Conservation (phyloP, 2,113 vertebrate species). For the Rafetus swinhoei region DNA sequence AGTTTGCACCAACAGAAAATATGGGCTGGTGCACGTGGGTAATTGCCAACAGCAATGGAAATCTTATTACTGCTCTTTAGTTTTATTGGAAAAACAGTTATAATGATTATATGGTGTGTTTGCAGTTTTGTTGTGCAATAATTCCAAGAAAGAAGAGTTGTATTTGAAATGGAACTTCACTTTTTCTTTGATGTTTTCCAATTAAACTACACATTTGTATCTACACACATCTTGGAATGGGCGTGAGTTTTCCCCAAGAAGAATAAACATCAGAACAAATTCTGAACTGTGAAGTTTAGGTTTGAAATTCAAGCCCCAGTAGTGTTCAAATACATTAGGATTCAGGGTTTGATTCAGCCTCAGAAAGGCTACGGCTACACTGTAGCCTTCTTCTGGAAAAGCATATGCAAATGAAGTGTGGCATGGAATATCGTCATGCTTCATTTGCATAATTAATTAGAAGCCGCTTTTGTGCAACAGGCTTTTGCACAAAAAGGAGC, state of each 20-base stretch:
- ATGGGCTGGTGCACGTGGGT: not conserved
- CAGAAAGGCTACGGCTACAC: not conserved
- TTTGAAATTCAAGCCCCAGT: not conserved
- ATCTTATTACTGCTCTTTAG: not conserved
- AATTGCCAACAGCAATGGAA: not conserved
- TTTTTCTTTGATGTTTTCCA: not conserved
- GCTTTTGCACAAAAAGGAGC: no score
- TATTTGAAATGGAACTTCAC: not conserved
- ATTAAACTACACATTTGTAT: not conserved
- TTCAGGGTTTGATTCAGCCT: not conserved
- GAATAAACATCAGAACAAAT: not conserved
- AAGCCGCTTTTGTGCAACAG: no score
- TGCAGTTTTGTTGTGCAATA: not conserved
- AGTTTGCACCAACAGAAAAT: not conserved
- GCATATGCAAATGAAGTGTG: no score
- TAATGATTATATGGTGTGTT: not conserved
- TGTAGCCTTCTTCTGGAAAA: no score
- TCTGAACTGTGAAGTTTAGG: not conserved
- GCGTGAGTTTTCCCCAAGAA: not conserved
- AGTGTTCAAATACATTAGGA: not conserved
- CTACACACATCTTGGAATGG: not conserved
- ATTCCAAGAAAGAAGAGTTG: rapidly evolving
- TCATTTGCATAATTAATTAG: no score
- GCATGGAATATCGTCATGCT: no score
- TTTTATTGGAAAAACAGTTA: not conserved